phyloP scores from a whole-genome alignment of 2,888 invertebrate genomes.

The Gari tellinella region DNA sequence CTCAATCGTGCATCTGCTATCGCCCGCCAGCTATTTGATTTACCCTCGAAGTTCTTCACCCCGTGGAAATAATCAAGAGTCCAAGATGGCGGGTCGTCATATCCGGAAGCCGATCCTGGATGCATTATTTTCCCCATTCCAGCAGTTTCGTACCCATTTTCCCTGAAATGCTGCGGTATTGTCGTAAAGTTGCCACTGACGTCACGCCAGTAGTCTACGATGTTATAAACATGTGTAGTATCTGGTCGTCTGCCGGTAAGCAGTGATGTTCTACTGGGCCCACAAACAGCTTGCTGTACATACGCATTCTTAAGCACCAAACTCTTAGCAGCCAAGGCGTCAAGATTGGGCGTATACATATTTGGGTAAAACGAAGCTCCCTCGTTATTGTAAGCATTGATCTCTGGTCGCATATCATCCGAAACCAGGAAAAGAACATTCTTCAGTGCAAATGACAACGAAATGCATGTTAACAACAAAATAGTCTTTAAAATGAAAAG shows the following conservation, averaged over 20 bases:
- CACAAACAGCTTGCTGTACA: constrained; percentile 93
- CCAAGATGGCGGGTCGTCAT: constrained; percentile 67
- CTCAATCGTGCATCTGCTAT: constrained; percentile 38
- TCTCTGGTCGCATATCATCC: constrained; percentile 57
- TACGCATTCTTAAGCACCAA: constrained; percentile 89
- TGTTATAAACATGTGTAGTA: constrained; percentile 63
- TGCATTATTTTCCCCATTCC: constrained; percentile 61
- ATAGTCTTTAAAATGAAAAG: too few species aligned
- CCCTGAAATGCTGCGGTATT: constrained; percentile 60
- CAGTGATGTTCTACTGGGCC: constrained; percentile 88
- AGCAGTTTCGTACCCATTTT: constrained; percentile 36
- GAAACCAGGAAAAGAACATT: constrained; percentile 56
- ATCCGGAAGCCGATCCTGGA: constrained; percentile 19
- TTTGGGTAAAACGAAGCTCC: constrained; percentile 83
- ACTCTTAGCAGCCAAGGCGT: constrained; percentile 88
- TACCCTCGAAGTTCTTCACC: constrained; percentile 56
- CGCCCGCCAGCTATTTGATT: constrained; percentile 88
- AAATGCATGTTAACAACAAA: too few species aligned
- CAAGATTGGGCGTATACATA: constrained; percentile 90
- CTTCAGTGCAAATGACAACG: too few species aligned
- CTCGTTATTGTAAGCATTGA: constrained; percentile 39
- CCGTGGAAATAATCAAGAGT: constrained; percentile 54
- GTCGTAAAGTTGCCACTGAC: constrained; percentile 65
- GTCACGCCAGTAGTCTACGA: constrained; percentile 52
- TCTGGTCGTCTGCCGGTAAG: constrained; percentile 67